Percentiles rank a stretch among this genome's conserved stretches.
Evolutionary conservation across 2,888 invertebrate genomes (phyloP).

Genomic region (Gymnocheta viridis): DNA sequence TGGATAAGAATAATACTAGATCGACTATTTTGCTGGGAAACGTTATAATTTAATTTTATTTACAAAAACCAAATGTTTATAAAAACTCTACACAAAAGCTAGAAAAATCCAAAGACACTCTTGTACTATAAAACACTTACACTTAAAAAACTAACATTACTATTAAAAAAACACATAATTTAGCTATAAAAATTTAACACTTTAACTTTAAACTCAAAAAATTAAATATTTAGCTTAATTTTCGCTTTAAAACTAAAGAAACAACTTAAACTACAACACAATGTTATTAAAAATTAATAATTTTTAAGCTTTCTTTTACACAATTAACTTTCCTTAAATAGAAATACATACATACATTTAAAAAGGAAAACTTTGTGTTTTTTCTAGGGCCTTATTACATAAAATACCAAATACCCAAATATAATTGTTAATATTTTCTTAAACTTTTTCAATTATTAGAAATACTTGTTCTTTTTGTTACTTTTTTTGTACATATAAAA

Average conservation of each 20-base stretch:
- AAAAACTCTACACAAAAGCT: constrained; percentile 71
- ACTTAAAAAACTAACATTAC: constrained; percentile 34
- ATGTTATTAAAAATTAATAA: constrained; percentile 77
- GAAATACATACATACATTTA: constrained; percentile 71
- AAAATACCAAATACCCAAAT: constrained; percentile 65
- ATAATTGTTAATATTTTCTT: constrained; percentile 75
- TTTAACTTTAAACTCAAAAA: constrained; percentile 58
- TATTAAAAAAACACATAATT: constrained; percentile 39
- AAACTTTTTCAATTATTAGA: constrained; percentile 34
- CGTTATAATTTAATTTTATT: constrained; percentile 2
- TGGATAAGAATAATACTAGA: not conserved
- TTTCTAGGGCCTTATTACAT: constrained; percentile 70
- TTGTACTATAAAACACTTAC: constrained; percentile 70
- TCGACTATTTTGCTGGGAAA: not conserved
- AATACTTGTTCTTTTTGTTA: constrained; percentile 42
- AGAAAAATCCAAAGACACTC: constrained; percentile 74
- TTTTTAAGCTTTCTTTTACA: constrained; percentile 73
- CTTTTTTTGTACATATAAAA: constrained; percentile 71
- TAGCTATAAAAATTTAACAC: constrained; percentile 55
- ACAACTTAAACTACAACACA: constrained; percentile 28
- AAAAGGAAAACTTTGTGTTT: constrained; percentile 71
- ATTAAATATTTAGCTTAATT: constrained; percentile 68
- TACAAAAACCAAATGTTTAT: constrained; percentile 52
- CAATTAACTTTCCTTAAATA: constrained; percentile 58
- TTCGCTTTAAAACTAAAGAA: constrained; percentile 62